These are phyloP conservation scores for Sthenelais limicola DNA, from an alignment of 2,888 invertebrate species.

Conservation along the genomic window DNA sequence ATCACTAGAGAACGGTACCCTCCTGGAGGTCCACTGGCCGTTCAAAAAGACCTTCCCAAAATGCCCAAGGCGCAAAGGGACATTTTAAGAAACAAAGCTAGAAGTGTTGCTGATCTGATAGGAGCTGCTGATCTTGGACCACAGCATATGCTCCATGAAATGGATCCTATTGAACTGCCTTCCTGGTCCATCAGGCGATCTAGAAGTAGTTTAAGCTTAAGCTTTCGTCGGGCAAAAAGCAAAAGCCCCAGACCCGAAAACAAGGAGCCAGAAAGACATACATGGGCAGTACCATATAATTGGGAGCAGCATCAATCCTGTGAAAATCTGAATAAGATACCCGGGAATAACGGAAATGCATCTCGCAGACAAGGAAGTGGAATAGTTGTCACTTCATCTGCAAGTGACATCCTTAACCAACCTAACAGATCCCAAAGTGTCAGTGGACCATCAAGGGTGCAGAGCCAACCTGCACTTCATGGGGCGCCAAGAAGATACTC, in stretches of 20 bases:
- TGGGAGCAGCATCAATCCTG: constrained; percentile 14
- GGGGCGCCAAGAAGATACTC: background rate
- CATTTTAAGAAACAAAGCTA: no score
- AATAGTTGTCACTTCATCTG: constrained; percentile 13
- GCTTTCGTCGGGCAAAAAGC: background rate
- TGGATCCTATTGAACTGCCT: constrained; percentile 17
- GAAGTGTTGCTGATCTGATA: constrained; percentile 6
- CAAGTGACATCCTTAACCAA: background rate
- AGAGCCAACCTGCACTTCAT: background rate
- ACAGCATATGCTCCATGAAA: constrained; percentile 10
- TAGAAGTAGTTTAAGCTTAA: constrained; percentile 1
- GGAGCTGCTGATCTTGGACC: constrained; percentile 20
- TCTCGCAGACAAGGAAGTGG: background rate
- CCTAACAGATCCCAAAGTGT: no score
- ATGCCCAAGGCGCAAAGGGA: no score
- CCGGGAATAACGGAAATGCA: background rate
- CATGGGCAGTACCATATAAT: constrained; percentile 22
- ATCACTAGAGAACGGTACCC: background rate
- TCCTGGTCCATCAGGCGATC: background rate
- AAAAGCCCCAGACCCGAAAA: background rate
- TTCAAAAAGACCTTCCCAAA: no score
- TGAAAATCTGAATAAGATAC: background rate
- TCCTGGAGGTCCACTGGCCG: background rate
- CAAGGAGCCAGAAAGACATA: background rate
- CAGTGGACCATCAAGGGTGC: background rate